Percentiles rank a stretch among this genome's conserved stretches.
These are phyloP conservation scores for Pararge aegeria DNA, from an alignment of 1,140 invertebrate species.

Conservation along the genomic window DNA sequence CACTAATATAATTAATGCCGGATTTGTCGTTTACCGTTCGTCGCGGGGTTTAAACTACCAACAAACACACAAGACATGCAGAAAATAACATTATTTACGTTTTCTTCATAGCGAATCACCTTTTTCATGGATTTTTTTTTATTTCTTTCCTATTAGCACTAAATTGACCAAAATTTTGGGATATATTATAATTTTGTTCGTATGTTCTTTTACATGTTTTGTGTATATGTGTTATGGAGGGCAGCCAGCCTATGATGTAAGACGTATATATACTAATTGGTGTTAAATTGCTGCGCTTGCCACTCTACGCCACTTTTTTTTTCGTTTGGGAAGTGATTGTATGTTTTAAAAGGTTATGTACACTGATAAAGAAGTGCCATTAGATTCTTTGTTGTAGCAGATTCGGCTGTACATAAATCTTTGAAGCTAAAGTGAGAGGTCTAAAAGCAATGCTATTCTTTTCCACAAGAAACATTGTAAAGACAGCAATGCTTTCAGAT, in stretches of 20 bases:
- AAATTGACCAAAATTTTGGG: neutral
- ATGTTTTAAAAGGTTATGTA: constrained; percentile 27
- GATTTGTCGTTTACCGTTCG: too few relatives aligned
- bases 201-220: constrained; percentile 34
- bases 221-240: constrained; percentile 38
- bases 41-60: too few relatives aligned
- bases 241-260: constrained; percentile 65
- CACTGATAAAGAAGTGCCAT: neutral
- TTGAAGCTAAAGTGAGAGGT: neutral
- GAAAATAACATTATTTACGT: neutral
- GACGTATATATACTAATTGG: constrained; percentile 23
- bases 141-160: neutral
- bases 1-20: too few relatives aligned
- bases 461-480: neutral
- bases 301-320: constrained; percentile 47
- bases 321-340: constrained; percentile 57
- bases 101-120: neutral
- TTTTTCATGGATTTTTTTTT: neutral
- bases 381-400: neutral
- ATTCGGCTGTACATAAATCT: too few relatives aligned
- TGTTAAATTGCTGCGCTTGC: constrained; percentile 51
- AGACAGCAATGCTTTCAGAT: too few relatives aligned
- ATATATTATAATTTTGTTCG: constrained; percentile 27
- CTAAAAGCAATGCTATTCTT: neutral
- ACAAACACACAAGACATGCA: constrained; percentile 9